phyloP scores from a whole-genome alignment of 2,888 invertebrate genomes.

The Antheraea assamensis region DNA sequence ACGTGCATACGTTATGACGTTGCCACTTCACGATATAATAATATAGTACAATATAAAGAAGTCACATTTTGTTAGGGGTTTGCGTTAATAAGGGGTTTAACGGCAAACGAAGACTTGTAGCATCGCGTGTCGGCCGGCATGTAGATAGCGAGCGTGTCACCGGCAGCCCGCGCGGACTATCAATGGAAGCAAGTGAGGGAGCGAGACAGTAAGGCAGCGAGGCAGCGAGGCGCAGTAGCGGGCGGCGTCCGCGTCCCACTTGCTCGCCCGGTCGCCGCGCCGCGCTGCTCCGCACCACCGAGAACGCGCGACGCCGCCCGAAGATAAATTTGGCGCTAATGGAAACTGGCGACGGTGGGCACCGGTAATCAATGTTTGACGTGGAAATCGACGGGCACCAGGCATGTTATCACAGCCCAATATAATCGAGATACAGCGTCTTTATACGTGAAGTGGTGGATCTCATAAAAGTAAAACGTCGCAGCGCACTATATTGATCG shows the following conservation, averaged over 20 bases:
- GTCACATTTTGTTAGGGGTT: slow-evolving; percentile 63
- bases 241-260: slow-evolving; percentile 54
- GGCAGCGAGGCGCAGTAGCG: slow-evolving; percentile 45
- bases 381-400: slow-evolving; percentile 64
- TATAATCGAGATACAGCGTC: slow-evolving; percentile 23
- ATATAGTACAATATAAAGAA: slow-evolving; percentile 28
- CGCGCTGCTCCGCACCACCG: slow-evolving; percentile 57
- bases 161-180: slow-evolving; percentile 74
- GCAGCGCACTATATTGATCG: slow-evolving; percentile 22
- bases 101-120: slow-evolving; percentile 49
- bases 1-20: slow-evolving; percentile 25
- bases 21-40: slow-evolving; percentile 43
- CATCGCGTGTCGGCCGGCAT: slow-evolving; percentile 59
- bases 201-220: slow-evolving; percentile 43
- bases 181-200: slow-evolving; percentile 58
- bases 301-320: slow-evolving; percentile 68
- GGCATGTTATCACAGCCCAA: slow-evolving; percentile 51
- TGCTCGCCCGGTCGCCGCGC: slow-evolving; percentile 55
- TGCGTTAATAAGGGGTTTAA: slow-evolving; percentile 48
- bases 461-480: slow-evolving; percentile 6
- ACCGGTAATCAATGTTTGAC: slow-evolving; percentile 77
- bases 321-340: slow-evolving; percentile 81
- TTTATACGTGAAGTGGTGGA: slow-evolving; percentile 16
- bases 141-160: slow-evolving; percentile 67
- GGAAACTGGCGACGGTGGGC: slow-evolving; percentile 70